Base-by-base conservation (phyloP, 2,888 invertebrate species). In the Rhogogaster chlorosoma region DNA sequence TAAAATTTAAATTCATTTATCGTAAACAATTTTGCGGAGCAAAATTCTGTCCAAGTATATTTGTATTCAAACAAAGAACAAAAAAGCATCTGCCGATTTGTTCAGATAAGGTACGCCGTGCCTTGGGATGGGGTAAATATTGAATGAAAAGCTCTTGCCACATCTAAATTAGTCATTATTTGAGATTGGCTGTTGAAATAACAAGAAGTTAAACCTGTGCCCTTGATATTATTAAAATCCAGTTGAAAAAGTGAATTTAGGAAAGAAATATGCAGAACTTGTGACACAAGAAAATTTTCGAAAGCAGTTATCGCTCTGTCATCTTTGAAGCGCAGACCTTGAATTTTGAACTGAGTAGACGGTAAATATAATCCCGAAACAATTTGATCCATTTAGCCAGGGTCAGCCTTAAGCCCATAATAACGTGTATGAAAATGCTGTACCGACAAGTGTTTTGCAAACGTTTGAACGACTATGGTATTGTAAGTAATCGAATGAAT, bases 281-380 rank as follows among this genome's bases (percentile, higher is more conserved):
- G 22, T 38, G 26, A 42, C 6, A 6, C 12, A 32, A 36, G n/a
- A 70, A n/a, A 70, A 36, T 15, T 70, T 38, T 36, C 12, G 22
- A n/a, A 22, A 42, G 10, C 0, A 73, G 61, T 53, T 53, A n/a
- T 53, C 53, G n/a, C 53, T 36, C 9, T 10, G 7, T 26, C 1
- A 6, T 73, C 22, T 42, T 45, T 38, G 10, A 4, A n/a, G n/a
- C 57, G 53, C 78, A 70, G 82, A 84, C 84, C 84, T 84, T 84
- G 84, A 84, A 84, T 42, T 84, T 71, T n/a, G 84, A 84, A 82
- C 67, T 84, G 10, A 84, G 12, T 3, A 77, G 75, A 5, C 77
- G 29, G 77, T 84, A 84, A 77, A 84, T 64, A 42, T 84, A 82
- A 67, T 70, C 57, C 49, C 70, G 22, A 12, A 84, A 67, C 67